phyloP scores from a whole-genome alignment of 2,797 vertebrate genomes.

The Sebastes goodei region DNA sequence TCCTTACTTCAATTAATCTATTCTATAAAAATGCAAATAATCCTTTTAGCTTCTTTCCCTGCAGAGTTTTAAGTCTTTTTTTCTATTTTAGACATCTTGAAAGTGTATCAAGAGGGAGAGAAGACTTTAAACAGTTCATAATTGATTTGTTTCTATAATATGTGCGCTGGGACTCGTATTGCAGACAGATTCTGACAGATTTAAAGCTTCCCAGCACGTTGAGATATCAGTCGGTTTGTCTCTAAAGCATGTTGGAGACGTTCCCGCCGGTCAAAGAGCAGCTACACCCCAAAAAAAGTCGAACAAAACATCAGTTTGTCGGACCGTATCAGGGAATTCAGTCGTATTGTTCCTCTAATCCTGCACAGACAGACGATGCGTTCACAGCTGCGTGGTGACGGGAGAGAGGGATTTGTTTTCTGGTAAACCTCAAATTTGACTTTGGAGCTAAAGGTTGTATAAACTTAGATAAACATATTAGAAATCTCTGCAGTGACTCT shows the following conservation, averaged over 20 bases:
- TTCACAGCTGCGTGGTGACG: background rate
- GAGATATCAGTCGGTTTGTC: constrained; percentile 23
- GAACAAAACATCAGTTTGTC: background rate
- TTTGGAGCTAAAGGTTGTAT: constrained; percentile 15
- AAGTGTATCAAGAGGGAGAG: background rate
- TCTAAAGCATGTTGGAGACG: constrained; percentile 1
- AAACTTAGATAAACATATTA: constrained; percentile 22
- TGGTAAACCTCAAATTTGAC: constrained; percentile 12
- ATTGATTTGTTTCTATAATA: constrained; percentile 8
- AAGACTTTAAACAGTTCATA: background rate
- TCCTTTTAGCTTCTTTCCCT: background rate
- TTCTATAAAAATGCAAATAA: background rate
- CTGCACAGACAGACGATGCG: background rate
- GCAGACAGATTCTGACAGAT: background rate
- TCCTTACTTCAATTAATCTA: background rate
- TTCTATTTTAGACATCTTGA: background rate
- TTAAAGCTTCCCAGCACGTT: constrained; percentile 14
- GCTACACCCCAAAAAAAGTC: background rate
- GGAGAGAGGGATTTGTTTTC: background rate
- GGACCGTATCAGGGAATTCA: background rate
- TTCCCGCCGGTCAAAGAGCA: background rate
- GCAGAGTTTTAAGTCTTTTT: background rate
- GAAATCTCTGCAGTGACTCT: background rate
- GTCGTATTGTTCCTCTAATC: background rate
- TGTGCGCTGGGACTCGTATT: background rate